Conservation (phyloP, 35 echinoderm and acorn worm genomes). For the Patiria miniata region DNA sequence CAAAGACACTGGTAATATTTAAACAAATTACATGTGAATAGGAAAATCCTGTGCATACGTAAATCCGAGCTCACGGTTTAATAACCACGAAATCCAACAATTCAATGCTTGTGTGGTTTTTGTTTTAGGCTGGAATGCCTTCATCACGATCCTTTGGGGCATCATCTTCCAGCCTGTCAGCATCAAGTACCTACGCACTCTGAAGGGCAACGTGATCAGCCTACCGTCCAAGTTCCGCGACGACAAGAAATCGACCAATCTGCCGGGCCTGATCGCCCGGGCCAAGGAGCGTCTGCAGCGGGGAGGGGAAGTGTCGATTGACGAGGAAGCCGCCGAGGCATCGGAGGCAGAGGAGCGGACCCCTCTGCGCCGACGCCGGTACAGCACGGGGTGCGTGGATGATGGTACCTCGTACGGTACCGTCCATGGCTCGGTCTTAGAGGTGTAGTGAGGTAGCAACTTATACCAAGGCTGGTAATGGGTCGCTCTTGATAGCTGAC, state of each 20-base stretch:
- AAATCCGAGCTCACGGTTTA: no score
- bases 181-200: conserved; percentile 66
- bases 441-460: no score
- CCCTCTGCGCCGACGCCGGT: neutral
- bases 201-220: conserved; percentile 74
- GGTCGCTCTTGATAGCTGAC: no score
- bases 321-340: neutral
- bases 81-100: no score
- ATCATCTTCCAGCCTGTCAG: conserved; percentile 59
- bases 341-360: neutral
- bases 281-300: neutral
- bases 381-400: neutral
- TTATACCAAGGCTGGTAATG: no score
- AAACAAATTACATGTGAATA: no score
- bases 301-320: neutral
- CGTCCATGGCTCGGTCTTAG: no score
- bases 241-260: neutral
- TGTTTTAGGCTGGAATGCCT: neutral
- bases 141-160: neutral
- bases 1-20: no score
- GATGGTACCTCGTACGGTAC: no score
- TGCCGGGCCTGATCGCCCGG: neutral
- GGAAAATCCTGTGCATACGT: no score
- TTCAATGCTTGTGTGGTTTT: no score
- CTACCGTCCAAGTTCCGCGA: conserved; percentile 15